Evolutionary conservation across 2,113 vertebrate genomes (phyloP), one percentile per base, ranked within the genome.

Genomic region (Oenanthe melanoleuca): DNA sequence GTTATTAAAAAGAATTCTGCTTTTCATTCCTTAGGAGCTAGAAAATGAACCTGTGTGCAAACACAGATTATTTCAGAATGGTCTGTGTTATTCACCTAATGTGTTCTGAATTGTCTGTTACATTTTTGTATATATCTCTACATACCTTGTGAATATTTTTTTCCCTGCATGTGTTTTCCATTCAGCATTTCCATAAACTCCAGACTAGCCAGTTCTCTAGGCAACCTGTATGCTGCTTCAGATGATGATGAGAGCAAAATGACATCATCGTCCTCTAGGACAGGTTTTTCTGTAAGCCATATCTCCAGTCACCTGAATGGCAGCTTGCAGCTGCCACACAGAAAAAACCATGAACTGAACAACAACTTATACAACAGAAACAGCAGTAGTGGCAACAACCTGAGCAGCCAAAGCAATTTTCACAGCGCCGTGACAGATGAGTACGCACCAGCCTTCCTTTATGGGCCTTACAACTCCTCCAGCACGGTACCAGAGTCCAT

Each of bases 171-270:
- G 86, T 98, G 95, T 97, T 96, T 97, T 90, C 97, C 88, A 89
- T 96, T 92, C 97, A 99, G 98, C 97, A 83, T 98, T 96, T 98
- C 98, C 95, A 97, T 98, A 95, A 98, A 98, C 98, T 98, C 99
- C 74, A 98, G 99, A 95, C 98, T 99, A 98, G 98, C 99, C 98
- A 98, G 97, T 98, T 99, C 99, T 80, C 98, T 99, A 96, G 98
- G 98, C 92, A 99, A 99, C 98, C 97, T 99, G 96, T 98, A 98
- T 23, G 96, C 96, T 57, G 97, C 96, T 44, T 92, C 98, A 28
- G 96, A 98, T 50, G 98, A 98, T 87, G 95, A 98, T 60, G 98
- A 98, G 78, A 97, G 92, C 95, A 97, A 96, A 93, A 94, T 97
- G 96, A 96, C 96, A 71, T 80, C 94, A 59, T 90, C 70, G 38